These are phyloP conservation scores for Lagodon rhomboides DNA, from an alignment of 2,797 vertebrate species.

Conservation along the genomic window DNA sequence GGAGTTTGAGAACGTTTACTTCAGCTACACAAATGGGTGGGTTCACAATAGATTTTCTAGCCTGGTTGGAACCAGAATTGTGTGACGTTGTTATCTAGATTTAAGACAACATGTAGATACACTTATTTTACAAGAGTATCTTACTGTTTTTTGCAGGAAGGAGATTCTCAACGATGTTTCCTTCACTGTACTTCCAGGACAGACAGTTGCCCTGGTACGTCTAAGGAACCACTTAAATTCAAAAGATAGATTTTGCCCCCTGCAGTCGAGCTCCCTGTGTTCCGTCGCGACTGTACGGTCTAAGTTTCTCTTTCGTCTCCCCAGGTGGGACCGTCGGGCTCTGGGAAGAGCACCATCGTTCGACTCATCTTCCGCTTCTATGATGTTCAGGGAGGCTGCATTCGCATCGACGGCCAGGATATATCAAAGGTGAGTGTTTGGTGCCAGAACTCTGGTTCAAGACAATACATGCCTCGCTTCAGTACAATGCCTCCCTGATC, in stretches of 20 bases:
- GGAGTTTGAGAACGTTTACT: conserved; percentile 95
- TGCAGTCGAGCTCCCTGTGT: too few species aligned
- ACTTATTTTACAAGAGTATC: neutral
- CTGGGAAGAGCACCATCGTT: conserved; percentile 95
- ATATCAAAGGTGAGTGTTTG: conserved; percentile 88
- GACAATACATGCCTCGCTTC: too few species aligned
- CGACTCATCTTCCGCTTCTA: conserved; percentile 97
- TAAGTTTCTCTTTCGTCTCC: neutral
- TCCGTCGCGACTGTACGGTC: neutral
- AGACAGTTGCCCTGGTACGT: conserved; percentile 94
- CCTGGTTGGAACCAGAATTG: neutral
- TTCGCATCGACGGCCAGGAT: conserved; percentile 94
- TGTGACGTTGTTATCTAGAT: neutral
- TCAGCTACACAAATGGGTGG: conserved; percentile 92
- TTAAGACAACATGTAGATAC: neutral
- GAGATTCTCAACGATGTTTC: conserved; percentile 94
- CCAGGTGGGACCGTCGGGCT: conserved; percentile 94
- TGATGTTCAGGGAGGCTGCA: conserved; percentile 90
- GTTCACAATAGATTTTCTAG: conserved; percentile 9
- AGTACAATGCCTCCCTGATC: too few species aligned
- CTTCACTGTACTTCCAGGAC: conserved; percentile 94
- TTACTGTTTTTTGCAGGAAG: conserved; percentile 77
- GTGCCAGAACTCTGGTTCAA: neutral
- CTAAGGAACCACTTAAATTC: neutral
- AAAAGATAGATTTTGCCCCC: neutral